Base-by-base conservation (phyloP, 1,140 invertebrate genomes). In the Steinernema feltiae region DNA sequence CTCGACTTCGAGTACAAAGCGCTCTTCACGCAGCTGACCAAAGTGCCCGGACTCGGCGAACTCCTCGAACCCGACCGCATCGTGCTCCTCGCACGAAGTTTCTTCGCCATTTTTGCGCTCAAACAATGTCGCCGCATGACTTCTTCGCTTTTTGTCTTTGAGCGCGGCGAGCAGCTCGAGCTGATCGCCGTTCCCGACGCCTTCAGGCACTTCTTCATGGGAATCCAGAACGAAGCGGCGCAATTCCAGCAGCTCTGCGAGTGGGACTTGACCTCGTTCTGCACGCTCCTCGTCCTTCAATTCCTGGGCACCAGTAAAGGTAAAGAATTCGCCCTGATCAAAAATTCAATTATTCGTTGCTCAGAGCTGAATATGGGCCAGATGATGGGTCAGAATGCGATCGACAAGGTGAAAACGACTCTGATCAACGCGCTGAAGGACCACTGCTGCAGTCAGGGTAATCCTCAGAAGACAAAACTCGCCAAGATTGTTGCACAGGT, bases 341-440 rank as follows among this genome's bases (percentile, higher is more conserved):
- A 69, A 81, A 21, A 30, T 29, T 1, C 15, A 76, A 30, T 12
- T 12, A n/a, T 72, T 32, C 1, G 31, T 74, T 82, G n/a, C n/a
- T 74, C 70, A 82, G 82, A 82, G 17, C 35, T 69, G 35, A 84
- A 85, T 32, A 30, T 75, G 31, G 46, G 76, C 21, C 35, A 29
- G 41, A 48, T 85, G 29, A 32, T 73, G 1, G 78, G 82, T 21
- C 77, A 79, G 41, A 7, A 74, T 15, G 32, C 53, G 0, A 77
- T 85, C 27, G 85, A 84, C 63, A 77, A 77, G 30, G 48, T 85
- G n/a, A 79, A 86, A 41, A 82, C 79, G 46, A 86, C 85, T 1
- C 79, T 85, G 53, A 77, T 85, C 24, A 85, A 86, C 72, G 84
- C 84, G 2, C 76, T 85, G 17, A 85, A 85, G 69, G 84, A 85